Base-by-base conservation (phyloP, 1,140 invertebrate species). In the Drosophila oshimai region DNA sequence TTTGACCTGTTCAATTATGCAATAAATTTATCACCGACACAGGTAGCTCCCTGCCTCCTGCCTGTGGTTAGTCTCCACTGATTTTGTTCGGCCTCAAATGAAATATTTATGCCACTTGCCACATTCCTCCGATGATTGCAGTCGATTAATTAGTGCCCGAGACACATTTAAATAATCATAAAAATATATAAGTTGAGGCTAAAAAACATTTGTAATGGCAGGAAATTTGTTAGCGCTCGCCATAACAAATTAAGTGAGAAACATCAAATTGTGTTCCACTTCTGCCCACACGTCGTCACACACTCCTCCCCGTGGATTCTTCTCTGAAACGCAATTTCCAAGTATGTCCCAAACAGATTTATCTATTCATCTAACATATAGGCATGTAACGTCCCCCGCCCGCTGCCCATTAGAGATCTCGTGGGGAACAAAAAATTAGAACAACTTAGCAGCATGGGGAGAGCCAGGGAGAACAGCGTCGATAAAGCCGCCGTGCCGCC, bases 211-310 rank as follows among this genome's bases (percentile, higher is more conserved):
- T 78, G 83, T 83, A 83, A 83, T 84, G 68, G 68, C 78, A 64
- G 26, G 47, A 78, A 84, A 86, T 86, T 86, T 86, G 81, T 86
- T 80, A 54, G 60, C 74, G 44, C 67, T 58, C 53, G 51, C 71
- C 74, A 55, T 79, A 87, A 86, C 80, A 86, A 86, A 86, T 87
- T 87, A 70, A 86, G 76, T 87, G 80, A 87, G 81, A 86, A 80
- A 86, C 75, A 87, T 87, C 58, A 69, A 80, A 73, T 87, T 80
- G 74, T 68, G 67, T 76, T 62, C 55, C 64, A 61, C 49, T 46
- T 67, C 73, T 26, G 47, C 53, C 60, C 47, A 73, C 69, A 62
- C 69, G 45, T 55, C 42, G 31, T 29, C 61, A 29, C 39, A 24
- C 39, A 33, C 49, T 15, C 37, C 36, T 34, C 37, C 47, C 36